Conservation (phyloP, 2,888 invertebrate species). For the Eupithecia subumbrata region DNA sequence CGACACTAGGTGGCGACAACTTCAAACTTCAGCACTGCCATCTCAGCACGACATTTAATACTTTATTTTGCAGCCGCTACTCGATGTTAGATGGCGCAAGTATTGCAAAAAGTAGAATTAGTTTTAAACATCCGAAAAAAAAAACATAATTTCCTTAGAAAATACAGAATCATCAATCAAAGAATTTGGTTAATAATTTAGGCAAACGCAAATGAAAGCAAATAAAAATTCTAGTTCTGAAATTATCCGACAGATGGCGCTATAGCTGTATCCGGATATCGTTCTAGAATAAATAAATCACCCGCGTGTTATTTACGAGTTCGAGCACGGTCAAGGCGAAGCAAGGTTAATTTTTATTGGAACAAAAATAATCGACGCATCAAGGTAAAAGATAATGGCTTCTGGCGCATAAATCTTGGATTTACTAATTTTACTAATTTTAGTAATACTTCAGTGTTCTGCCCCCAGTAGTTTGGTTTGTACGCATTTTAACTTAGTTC, state of each 20-base stretch:
- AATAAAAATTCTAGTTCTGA: conserved; percentile 3
- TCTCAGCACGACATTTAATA: not conserved
- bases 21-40: not conserved
- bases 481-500: not conserved
- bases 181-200: not conserved
- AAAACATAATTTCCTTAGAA: not conserved
- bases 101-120: not conserved
- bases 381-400: not conserved
- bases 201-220: not conserved
- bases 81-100: conserved; percentile 46
- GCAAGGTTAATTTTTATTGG: conserved; percentile 52
- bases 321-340: conserved; percentile 63
- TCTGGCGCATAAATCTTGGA: not conserved
- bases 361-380: conserved; percentile 25
- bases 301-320: conserved; percentile 51
- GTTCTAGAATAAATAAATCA: conserved; percentile 52
- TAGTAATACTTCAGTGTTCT: not conserved
- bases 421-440: no score
- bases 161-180: not conserved
- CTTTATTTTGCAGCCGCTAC: not conserved
- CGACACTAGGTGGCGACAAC: not conserved
- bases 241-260: conserved; percentile 50
- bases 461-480: no score
- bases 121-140: not conserved
- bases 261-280: conserved; percentile 40